These are phyloP conservation scores for Theristus sp. DNA, from an alignment of 2,888 invertebrate species.

Conservation along the genomic window DNA sequence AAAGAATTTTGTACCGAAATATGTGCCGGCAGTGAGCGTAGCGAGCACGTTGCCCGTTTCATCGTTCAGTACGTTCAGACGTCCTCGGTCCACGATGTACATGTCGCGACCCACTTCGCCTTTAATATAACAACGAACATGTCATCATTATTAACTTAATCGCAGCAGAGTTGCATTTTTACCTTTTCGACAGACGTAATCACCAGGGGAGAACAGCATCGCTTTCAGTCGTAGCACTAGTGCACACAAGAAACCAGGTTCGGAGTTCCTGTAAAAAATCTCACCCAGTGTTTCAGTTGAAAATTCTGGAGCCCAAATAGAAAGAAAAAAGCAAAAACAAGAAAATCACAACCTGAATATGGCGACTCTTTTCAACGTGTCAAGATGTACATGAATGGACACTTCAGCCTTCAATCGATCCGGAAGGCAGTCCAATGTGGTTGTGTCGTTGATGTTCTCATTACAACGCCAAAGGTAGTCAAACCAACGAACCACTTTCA, in stretches of 20 bases:
- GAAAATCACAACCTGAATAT: constrained; percentile 36
- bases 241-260: constrained; percentile 93
- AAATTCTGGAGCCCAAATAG: no score
- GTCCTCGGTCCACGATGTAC: constrained; percentile 96
- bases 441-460: constrained; percentile 92
- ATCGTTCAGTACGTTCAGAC: constrained; percentile 76
- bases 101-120: constrained; percentile 95
- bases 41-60: constrained; percentile 88
- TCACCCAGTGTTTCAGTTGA: no score
- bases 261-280: constrained; percentile 53
- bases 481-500: constrained; percentile 97
- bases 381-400: constrained; percentile 94
- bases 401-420: constrained; percentile 55
- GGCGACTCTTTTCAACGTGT: constrained; percentile 88
- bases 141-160: not conserved
- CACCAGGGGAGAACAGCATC: constrained; percentile 90
- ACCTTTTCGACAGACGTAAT: constrained; percentile 98
- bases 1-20: no score
- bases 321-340: no score
- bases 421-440: constrained; percentile 66
- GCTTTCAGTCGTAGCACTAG: constrained; percentile 79
- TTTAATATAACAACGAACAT: not conserved
- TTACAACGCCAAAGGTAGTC: constrained; percentile 97
- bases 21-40: constrained; percentile 90
- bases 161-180: constrained; percentile 28